phyloP scores from a whole-genome alignment of 2,888 invertebrate genomes.

The Mermis nigrescens region DNA sequence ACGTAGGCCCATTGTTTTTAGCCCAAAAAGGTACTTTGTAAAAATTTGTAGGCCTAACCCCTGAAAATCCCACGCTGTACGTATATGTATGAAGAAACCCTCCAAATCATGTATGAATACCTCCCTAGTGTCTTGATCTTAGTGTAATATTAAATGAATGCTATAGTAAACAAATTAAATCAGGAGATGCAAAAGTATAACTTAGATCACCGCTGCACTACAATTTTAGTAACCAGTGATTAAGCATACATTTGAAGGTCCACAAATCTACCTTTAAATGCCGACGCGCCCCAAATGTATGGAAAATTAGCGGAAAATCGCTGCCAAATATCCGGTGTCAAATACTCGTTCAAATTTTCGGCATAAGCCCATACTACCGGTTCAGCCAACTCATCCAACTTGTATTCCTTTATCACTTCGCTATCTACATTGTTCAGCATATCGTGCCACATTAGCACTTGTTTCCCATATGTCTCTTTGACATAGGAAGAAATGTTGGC shows the following conservation, averaged over 20 bases:
- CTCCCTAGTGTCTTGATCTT: too few species aligned
- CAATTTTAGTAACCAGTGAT: neutral
- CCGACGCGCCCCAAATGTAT: conserved; percentile 52
- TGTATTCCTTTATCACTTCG: conserved; percentile 14
- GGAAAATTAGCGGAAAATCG: conserved; percentile 48
- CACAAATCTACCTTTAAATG: conserved; percentile 45
- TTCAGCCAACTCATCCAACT: conserved; percentile 20
- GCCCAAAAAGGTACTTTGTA: too few species aligned
- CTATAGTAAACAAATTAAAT: too few species aligned
- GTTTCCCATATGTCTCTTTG: conserved; percentile 8
- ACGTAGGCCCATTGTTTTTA: too few species aligned
- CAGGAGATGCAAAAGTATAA: neutral
- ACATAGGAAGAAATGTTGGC: conserved; percentile 14
- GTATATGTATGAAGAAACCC: too few species aligned
- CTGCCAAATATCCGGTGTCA: conserved; percentile 42
- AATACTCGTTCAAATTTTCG: conserved; percentile 26
- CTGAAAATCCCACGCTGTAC: too few species aligned
- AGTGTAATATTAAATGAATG: too few species aligned
- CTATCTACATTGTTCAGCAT: conserved; percentile 22
- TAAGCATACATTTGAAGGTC: too few species aligned
- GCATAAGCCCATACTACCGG: conserved; percentile 30
- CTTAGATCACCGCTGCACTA: neutral
- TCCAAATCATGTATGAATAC: too few species aligned
- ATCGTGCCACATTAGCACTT: conserved; percentile 31
- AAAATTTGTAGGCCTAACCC: too few species aligned